Evolutionary conservation across 2,888 invertebrate genomes (phyloP).

Genomic region (Azorinus chamasolen): DNA sequence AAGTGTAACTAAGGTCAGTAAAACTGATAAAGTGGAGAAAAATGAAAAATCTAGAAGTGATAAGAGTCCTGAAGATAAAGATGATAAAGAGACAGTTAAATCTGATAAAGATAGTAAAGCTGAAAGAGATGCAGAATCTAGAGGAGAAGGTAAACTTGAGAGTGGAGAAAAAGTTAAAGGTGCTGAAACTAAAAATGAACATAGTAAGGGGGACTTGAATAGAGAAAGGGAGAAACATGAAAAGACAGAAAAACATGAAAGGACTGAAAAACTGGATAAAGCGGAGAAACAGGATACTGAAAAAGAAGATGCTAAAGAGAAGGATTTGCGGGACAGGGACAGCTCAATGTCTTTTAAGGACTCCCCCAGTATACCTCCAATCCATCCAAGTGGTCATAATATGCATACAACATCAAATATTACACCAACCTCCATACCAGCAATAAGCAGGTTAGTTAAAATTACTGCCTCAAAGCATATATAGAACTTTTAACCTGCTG

Average conservation of each 20-base stretch:
- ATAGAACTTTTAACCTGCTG: no score
- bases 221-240: conserved; percentile 52
- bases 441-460: conserved; percentile 72
- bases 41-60: conserved; percentile 39
- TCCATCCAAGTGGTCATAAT: conserved; percentile 54
- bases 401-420: conserved; percentile 50
- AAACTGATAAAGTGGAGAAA: conserved; percentile 48
- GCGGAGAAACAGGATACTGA: conserved; percentile 31
- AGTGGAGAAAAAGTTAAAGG: conserved; percentile 46
- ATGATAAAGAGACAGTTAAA: conserved; percentile 35
- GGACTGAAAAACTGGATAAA: background rate
- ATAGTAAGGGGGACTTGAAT: conserved; percentile 55
- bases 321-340: conserved; percentile 39
- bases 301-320: conserved; percentile 24
- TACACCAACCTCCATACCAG: conserved; percentile 74
- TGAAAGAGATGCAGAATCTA: conserved; percentile 43
- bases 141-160: conserved; percentile 47
- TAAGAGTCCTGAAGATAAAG: conserved; percentile 33
- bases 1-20: conserved; percentile 39
- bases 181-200: conserved; percentile 46
- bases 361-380: conserved; percentile 61
- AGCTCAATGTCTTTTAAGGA: conserved; percentile 54
- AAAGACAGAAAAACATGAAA: conserved; percentile 26
- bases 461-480: no score
- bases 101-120: conserved; percentile 32